Base-by-base conservation (phyloP, 2,797 vertebrate genomes). In the Lutjanus campechanus region DNA sequence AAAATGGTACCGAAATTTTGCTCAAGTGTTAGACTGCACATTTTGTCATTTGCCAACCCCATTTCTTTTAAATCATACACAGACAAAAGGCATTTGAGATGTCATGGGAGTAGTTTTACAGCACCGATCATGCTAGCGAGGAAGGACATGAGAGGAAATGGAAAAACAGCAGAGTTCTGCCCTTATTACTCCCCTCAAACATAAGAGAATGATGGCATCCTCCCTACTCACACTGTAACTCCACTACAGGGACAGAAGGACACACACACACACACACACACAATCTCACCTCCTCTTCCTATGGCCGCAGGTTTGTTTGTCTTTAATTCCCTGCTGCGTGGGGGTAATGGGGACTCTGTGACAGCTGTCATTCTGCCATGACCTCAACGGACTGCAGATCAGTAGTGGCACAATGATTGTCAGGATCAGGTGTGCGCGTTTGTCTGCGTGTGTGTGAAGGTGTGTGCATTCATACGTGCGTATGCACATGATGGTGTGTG, bases 281-380 rank as follows among this genome's bases (percentile, higher is more conserved):
- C 72, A 65, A 87, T 92, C 90, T 90, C 87, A 88, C 73, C 85
- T 89, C 82, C 77, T 85, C 82, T 87, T 86, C 65, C 85, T 80
- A 63, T 91, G 83, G 90, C 90, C 54, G 70, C 83, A 75, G 90
- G 93, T 95, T 95, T 95, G 94, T 96, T 95, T 95, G 94, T 93
- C 91, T 95, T 96, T 96, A 95, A 95, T 95, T 96, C 94, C 91
- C 93, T 79, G 78, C 85, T 87, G 92, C 82, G 80, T 88, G 89
- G 78, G 88, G 89, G 92, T 94, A 95, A 95, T 94, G 77, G 92
- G 94, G 92, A 90, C 89, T 87, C 82, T 82, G 92, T 94, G 95
- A 95, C 94, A 95, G 95, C 95, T 96, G 95, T 95, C 96, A 96
- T 92, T 96, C 94, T 83, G 78, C 85, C 16, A 54, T 94, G 95